These are phyloP conservation scores for Lynx canadensis DNA, from an alignment of 2,113 vertebrate species.

Conservation along the genomic window DNA sequence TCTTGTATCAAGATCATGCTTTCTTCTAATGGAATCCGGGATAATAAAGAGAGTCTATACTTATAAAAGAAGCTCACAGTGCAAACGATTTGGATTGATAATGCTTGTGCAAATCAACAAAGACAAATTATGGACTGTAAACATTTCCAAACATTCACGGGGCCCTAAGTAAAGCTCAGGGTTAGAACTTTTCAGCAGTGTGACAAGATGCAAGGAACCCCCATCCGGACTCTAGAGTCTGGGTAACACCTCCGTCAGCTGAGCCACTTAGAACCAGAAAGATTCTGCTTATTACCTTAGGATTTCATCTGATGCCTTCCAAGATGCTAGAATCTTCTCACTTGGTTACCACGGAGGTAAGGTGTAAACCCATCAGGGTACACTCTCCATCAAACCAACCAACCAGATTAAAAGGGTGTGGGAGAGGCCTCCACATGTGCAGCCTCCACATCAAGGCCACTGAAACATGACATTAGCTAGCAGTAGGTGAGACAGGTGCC, in stretches of 20 bases:
- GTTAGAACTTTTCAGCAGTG: neutral
- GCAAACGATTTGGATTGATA: neutral
- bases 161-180: neutral
- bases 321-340: slow-evolving; percentile 57
- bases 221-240: neutral
- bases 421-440: neutral
- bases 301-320: slow-evolving; percentile 3
- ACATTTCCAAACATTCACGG: neutral
- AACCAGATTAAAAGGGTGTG: slow-evolving; percentile 66
- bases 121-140: neutral
- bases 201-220: slow-evolving; percentile 2
- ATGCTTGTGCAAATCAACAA: neutral
- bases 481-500: neutral
- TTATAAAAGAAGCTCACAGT: neutral
- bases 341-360: slow-evolving; percentile 38
- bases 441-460: slow-evolving; percentile 62
- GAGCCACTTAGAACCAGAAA: slow-evolving; percentile 24
- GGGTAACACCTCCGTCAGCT: neutral
- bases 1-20: neutral
- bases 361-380: slow-evolving; percentile 53
- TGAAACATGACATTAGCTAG: slow-evolving; percentile 33
- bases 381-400: slow-evolving; percentile 51
- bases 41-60: neutral
- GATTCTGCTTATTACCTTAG: neutral
- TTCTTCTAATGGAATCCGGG: neutral